A percentile compares a stretch with the other conserved stretches of the same genome.
These are phyloP conservation scores for Rhagium mordax DNA, from an alignment of 2,888 invertebrate species.

Conservation along the genomic window DNA sequence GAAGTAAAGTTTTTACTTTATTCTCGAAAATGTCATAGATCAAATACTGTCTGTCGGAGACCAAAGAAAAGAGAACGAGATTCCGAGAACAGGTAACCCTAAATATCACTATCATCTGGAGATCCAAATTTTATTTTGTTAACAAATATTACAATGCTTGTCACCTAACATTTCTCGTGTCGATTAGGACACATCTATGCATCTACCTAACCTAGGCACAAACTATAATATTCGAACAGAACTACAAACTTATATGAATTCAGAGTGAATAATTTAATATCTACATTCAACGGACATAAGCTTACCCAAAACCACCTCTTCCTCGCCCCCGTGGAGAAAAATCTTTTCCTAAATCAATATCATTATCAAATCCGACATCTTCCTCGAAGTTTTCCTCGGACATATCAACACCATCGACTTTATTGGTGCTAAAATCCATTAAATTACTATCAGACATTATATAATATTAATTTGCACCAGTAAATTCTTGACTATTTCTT, in stretches of 20 bases:
- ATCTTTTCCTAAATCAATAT: constrained; percentile 69
- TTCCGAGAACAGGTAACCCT: too few relatives aligned
- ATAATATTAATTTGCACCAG: constrained; percentile 2
- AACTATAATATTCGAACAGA: neutral
- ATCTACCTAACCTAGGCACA: neutral
- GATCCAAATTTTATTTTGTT: too few relatives aligned
- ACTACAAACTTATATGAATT: neutral
- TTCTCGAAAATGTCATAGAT: too few relatives aligned
- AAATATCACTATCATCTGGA: too few relatives aligned
- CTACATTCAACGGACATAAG: constrained; percentile 6
- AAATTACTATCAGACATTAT: constrained; percentile 43
- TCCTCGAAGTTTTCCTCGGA: constrained; percentile 63
- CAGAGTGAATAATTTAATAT: constrained; percentile 16
- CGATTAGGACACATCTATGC: neutral
- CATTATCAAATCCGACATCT: constrained; percentile 66
- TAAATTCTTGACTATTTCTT: neutral
- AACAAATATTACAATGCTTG: too few relatives aligned
- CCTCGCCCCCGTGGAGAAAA: constrained; percentile 68
- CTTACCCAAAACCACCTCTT: constrained; percentile 72
- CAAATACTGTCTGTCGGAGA: too few relatives aligned
- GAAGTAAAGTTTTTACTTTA: too few relatives aligned
- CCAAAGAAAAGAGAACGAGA: too few relatives aligned
- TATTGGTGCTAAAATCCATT: constrained; percentile 20
- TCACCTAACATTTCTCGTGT: too few relatives aligned
- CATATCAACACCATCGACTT: constrained; percentile 38